Percentiles rank a stretch among this genome's conserved stretches.
Conservation (phyloP, 2,888 invertebrate species). For the Chesias legatella region DNA sequence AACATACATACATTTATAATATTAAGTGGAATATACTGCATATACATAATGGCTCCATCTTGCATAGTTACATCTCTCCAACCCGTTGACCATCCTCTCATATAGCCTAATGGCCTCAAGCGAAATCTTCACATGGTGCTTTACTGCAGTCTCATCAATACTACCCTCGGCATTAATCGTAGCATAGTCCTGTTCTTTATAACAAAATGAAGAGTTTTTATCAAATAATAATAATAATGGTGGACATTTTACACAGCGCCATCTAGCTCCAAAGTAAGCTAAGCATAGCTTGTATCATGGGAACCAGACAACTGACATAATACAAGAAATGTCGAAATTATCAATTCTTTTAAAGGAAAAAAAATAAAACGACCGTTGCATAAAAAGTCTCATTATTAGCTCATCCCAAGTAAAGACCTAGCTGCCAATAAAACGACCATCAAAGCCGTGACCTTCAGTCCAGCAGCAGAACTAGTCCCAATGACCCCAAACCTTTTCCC, state of each 20-base stretch:
- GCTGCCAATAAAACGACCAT: conserved; percentile 6
- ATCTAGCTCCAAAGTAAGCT: too few relatives aligned
- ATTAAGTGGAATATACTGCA: too few relatives aligned
- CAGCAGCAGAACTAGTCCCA: conserved; percentile 10
- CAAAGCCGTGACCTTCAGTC: conserved; percentile 9
- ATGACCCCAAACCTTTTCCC: conserved; percentile 47
- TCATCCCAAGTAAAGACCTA: not conserved
- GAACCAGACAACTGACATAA: too few relatives aligned
- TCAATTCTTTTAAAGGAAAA: too few relatives aligned
- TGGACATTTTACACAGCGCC: too few relatives aligned
- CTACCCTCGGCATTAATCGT: conserved; percentile 50
- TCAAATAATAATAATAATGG: too few relatives aligned
- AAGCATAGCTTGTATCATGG: too few relatives aligned
- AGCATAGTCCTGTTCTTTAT: conserved; percentile 28
- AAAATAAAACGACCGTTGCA: too few relatives aligned
- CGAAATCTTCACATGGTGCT: conserved; percentile 64
- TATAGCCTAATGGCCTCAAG: conserved; percentile 59
- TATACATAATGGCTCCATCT: conserved; percentile 13
- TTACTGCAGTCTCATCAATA: conserved; percentile 59
- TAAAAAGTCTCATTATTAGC: too few relatives aligned
- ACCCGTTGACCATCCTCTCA: conserved; percentile 55
- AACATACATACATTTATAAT: too few relatives aligned
- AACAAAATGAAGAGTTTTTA: too few relatives aligned
- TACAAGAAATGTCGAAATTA: too few relatives aligned
- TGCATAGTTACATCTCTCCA: conserved; percentile 37